These are phyloP conservation scores for Rhipidura dahli DNA, from an alignment of 2,113 vertebrate genomes.

Conservation along the genomic window DNA sequence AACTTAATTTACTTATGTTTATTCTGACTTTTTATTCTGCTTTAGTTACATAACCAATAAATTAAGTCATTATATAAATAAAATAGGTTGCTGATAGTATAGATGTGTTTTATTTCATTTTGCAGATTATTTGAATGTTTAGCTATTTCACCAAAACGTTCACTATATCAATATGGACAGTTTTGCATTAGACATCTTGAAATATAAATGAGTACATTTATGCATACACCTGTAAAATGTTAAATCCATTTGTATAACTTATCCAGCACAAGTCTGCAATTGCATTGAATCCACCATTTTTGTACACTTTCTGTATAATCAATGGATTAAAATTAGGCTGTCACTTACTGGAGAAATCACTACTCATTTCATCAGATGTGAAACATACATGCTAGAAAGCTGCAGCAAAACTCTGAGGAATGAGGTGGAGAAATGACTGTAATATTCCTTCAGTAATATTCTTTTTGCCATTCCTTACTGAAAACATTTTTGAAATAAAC, in stretches of 20 bases:
- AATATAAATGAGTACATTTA: background rate
- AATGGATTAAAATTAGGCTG: background rate
- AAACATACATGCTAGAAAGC: background rate
- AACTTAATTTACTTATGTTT: background rate
- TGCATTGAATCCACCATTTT: background rate
- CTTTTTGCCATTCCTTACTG: background rate
- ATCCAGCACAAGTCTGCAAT: background rate
- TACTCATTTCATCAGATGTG: background rate
- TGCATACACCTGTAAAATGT: background rate
- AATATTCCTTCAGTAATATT: background rate
- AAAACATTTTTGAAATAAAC: background rate
- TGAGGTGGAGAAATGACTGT: background rate
- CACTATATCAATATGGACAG: background rate
- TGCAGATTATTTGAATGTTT: background rate
- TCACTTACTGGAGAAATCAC: background rate
- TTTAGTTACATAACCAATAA: background rate
- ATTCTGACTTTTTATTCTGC: background rate
- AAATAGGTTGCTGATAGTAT: background rate
- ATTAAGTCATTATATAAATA: background rate
- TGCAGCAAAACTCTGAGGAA: background rate
- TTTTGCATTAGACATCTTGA: background rate
- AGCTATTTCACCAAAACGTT: background rate
- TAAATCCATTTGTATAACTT: background rate
- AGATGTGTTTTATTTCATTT: background rate
- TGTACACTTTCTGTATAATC: background rate